phyloP scores from a whole-genome alignment of 1,140 invertebrate species.

The Formica exsecta region DNA sequence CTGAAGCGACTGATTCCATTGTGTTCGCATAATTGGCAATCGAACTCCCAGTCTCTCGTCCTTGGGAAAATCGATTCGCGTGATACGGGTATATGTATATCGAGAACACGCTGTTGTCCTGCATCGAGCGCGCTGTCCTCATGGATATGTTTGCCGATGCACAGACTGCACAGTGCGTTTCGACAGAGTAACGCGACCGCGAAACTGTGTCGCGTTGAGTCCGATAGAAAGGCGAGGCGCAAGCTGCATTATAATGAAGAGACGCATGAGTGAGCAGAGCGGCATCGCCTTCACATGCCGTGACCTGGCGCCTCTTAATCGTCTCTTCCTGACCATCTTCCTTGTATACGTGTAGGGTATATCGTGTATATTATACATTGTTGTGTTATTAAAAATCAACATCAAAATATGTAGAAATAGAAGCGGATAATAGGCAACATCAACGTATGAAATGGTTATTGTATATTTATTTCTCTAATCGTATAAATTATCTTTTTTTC shows the following conservation, averaged over 20 bases:
- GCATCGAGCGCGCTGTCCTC: slow-evolving; percentile 32
- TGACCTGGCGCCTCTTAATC: slow-evolving; percentile 58
- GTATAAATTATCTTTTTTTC: slow-evolving; percentile 1
- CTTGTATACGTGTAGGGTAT: slow-evolving; percentile 4
- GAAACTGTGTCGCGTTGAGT: slow-evolving; percentile 58
- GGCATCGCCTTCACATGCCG: slow-evolving; percentile 27
- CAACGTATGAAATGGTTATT: neutral
- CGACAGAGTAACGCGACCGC: slow-evolving; percentile 43
- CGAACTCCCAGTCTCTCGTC: neutral
- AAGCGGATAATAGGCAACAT: neutral
- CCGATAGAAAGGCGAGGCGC: slow-evolving; percentile 34
- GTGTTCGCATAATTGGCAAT: neutral
- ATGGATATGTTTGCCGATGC: slow-evolving; percentile 7
- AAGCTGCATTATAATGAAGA: slow-evolving; percentile 61
- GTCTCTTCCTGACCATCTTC: slow-evolving; percentile 51
- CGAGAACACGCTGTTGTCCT: slow-evolving; percentile 26
- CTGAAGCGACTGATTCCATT: neutral
- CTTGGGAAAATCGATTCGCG: slow-evolving; percentile 32
- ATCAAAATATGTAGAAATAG: neutral
- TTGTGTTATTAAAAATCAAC: neutral
- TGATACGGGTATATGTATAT: slow-evolving; percentile 25
- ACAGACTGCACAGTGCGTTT: neutral
- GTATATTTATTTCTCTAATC: neutral
- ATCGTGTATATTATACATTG: neutral
- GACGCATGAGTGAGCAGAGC: slow-evolving; percentile 33